These are phyloP conservation scores for Chaitophorus viminalis DNA, from an alignment of 2,888 invertebrate species.

Conservation along the genomic window DNA sequence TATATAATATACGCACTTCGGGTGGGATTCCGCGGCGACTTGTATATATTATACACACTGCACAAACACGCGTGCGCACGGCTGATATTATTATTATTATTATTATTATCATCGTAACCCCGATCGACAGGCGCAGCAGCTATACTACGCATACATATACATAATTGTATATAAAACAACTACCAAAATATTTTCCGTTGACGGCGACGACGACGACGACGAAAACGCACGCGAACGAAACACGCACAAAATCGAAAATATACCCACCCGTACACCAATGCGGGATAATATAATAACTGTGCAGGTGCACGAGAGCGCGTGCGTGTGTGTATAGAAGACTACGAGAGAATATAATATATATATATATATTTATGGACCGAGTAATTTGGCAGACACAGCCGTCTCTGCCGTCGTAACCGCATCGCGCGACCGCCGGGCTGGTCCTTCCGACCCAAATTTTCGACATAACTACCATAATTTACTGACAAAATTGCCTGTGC, in stretches of 20 bases:
- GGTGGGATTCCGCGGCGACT: constrained; percentile 17
- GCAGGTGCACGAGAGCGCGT: not conserved
- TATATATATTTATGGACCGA: too few species aligned
- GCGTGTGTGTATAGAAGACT: not conserved
- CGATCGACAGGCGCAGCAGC: constrained; percentile 1
- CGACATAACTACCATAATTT: constrained; percentile 41
- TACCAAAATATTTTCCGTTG: constrained; percentile 9
- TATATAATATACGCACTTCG: not conserved
- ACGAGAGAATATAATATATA: not conserved
- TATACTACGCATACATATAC: too few species aligned
- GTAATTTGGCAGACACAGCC: constrained; percentile 49
- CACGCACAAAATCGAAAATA: constrained; percentile 45
- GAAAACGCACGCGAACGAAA: constrained; percentile 43
- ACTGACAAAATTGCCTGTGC: constrained; percentile 23
- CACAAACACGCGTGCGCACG: not conserved
- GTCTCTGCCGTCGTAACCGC: not conserved
- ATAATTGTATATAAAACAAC: not conserved
- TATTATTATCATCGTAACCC: not conserved
- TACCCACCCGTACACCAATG: not conserved
- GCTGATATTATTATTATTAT: constrained; percentile 9
- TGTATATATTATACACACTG: not conserved
- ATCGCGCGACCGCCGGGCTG: constrained; percentile 7
- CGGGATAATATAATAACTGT: not conserved
- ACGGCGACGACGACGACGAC: not conserved
- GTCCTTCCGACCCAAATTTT: constrained; percentile 28